Evolutionary conservation across 2,113 vertebrate genomes (phyloP), one percentile per base, ranked within the genome.

Genomic region (Poicephalus gulielmi): DNA sequence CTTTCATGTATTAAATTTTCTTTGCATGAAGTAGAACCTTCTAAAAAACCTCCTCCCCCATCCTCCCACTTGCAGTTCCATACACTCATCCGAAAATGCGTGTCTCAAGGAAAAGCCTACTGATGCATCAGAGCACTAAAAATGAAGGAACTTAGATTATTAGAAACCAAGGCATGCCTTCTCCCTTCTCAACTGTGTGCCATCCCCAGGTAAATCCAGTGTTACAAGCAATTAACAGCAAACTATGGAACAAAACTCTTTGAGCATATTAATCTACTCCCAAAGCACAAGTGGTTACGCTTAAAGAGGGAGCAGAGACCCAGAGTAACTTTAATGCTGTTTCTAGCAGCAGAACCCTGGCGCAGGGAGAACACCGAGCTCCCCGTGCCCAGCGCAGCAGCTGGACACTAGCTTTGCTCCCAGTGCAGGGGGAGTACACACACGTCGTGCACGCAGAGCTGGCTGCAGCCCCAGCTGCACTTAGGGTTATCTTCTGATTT

Each of bases 351-450:
- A 63, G 74, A 10, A 11, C 22, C 3, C 23, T 12, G 3, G 62
- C 0, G 0, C 57, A 31, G 49, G 13, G 28, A 87, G 62, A 83
- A 57, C 31, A 6, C 13, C 0, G 8, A 43, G 71, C 53, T 59
- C 62, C 64, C 52, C 0, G 0, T 2, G 86, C 79, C 86, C 35
- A 4, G 60, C 55, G 33, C 37, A 57, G 88, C 88, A 90, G 86
- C 88, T 76, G 93, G 77, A 47, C 79, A 50, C 66, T 57, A 68
- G 86, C 88, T 39, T 8, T 17, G 83, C 62, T 73, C 46, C 64
- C 85, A 70, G 60, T 37, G 0, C 91, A 1, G 62, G 86, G 47
- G 46, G 41, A 73, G 63, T 4, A 33, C 83, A 3, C 0, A 4
- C 88, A 64, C 4, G 2, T 11, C 0, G 0, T 6, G 70, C 82